A percentile compares a stretch with the other conserved stretches of the same genome.
These are phyloP conservation scores for Lophochroa leadbeateri DNA, from an alignment of 2,113 vertebrate species.

Conservation along the genomic window DNA sequence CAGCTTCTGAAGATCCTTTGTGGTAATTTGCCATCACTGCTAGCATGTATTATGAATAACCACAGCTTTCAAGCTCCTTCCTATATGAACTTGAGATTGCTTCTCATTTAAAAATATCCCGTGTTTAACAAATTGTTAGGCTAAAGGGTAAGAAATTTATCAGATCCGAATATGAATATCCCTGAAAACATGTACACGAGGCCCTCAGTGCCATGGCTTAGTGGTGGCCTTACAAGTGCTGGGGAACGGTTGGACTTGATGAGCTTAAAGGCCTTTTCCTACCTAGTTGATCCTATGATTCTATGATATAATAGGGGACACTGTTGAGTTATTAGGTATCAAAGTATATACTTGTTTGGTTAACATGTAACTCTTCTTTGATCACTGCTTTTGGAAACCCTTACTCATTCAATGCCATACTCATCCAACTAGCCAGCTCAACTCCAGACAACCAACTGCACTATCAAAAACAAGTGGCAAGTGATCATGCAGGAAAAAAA, in stretches of 20 bases:
- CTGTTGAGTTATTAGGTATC: neutral
- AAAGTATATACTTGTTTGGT: neutral
- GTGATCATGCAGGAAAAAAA: neutral
- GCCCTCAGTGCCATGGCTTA: neutral
- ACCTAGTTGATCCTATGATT: neutral
- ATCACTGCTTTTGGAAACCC: neutral
- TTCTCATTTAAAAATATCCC: neutral
- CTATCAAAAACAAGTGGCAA: neutral
- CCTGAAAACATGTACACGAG: neutral
- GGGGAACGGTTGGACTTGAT: neutral
- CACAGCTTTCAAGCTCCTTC: neutral
- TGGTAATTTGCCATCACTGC: neutral
- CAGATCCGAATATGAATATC: neutral
- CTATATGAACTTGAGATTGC: neutral
- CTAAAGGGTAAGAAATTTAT: neutral
- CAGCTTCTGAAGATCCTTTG: neutral
- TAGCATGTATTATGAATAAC: neutral
- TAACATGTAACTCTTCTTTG: neutral
- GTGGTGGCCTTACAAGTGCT: neutral
- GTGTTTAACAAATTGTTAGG: neutral
- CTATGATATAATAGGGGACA: neutral
- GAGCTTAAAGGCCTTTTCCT: neutral
- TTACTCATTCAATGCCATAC: neutral
- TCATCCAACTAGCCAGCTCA: neutral
- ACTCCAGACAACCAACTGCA: neutral